Conservation (phyloP, 64 coral and sea anemone species). For the Montipora cactus region DNA sequence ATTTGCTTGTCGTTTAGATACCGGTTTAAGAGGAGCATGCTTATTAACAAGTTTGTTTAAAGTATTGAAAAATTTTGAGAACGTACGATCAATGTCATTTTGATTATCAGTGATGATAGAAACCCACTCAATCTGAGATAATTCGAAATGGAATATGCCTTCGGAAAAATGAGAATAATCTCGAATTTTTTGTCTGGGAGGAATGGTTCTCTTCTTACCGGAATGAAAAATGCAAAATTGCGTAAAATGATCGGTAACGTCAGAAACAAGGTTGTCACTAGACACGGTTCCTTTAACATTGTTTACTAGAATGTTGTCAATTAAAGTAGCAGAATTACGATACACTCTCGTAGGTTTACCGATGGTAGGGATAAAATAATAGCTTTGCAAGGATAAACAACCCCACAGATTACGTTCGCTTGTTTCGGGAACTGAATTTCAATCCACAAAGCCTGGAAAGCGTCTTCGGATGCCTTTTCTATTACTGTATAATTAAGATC, state of each 20-base stretch:
- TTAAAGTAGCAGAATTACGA: too few relatives aligned
- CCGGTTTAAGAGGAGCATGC: constrained; percentile 8
- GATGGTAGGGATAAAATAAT: constrained; percentile 23
- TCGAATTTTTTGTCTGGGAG: not conserved
- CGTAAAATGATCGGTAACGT: not conserved
- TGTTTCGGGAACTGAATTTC: too few relatives aligned
- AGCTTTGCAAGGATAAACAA: not conserved
- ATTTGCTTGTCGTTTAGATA: not conserved
- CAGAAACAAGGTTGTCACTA: not conserved
- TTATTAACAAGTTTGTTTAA: not conserved
- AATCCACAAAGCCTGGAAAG: too few relatives aligned
- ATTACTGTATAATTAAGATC: too few relatives aligned
- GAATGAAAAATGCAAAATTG: constrained; percentile 26
- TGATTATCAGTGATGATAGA: not conserved
- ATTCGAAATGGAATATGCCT: constrained; percentile 10
- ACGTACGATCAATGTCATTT: not conserved
- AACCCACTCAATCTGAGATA: not conserved
- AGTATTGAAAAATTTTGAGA: constrained; percentile 31
- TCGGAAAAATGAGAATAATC: constrained; percentile 19
- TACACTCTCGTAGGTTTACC: not conserved
- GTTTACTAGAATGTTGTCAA: not conserved
- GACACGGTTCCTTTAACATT: not conserved
- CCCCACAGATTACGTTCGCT: constrained; percentile 25
- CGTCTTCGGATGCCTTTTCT: too few relatives aligned
- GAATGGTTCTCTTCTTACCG: not conserved